Base-by-base conservation (phyloP, 2,113 vertebrate genomes). In the Platysternon megacephalum region DNA sequence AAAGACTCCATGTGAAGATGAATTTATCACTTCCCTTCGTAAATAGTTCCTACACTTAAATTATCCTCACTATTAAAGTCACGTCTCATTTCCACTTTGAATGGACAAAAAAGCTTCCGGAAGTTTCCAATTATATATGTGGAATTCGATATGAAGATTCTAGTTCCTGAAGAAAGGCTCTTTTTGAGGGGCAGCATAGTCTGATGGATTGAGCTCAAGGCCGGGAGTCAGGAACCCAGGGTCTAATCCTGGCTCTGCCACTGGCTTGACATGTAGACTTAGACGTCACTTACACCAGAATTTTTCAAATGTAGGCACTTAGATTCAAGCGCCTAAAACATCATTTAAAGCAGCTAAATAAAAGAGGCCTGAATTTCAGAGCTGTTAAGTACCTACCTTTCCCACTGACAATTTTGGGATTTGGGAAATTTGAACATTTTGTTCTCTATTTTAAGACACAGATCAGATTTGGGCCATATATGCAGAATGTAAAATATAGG, bases 1-100 rank as follows among this genome's bases (percentile, higher is more conserved):
- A 53, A 49, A 80, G 48, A 95, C 39, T 61, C 22, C 90, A 85
- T 89, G 87, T 48, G 94, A 56, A 92, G 96, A 97, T 82, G 89
- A 93, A 96, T 96, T 97, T 93, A 97, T 97, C 93, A 56, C 94
- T 97, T 97, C 91, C 94, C 89, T 95, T 49, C 32, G 88, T 97
- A 97, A 95, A 96, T 85, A 92, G 93, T 58, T 94, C 61, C 93
- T 74, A 93, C 26, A 92, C 95, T 88, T 96, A 97, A 52, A 96
- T 97, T 97, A 95, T 82, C 95, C 96, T 95, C 96, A 74, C 92
- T 93, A 93, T 96, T 95, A 91, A 94, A 95, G 94, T 96, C 93
- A 97, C 28, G 6, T 96, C 96, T 95, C 96, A 96, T 97, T 97
- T 95, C 92, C 90, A 97, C 48, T 74, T 93, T 39, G 35, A 68